These are phyloP conservation scores for Asteroscopus sphinx DNA, from an alignment of 2,888 invertebrate genomes.

Conservation along the genomic window DNA sequence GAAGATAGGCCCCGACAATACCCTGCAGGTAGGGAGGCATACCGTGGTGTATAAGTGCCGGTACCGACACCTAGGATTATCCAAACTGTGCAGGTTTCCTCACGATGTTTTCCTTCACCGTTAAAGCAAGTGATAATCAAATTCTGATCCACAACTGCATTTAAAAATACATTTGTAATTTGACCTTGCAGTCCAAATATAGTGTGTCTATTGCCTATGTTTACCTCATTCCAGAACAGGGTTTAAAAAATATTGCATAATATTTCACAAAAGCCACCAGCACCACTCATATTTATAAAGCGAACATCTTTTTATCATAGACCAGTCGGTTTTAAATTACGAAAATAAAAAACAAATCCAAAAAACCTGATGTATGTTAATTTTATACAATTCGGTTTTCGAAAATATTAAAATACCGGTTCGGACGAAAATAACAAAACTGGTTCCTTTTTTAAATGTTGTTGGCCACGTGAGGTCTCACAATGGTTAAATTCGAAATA, in stretches of 20 bases:
- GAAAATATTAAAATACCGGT: slow-evolving; percentile 30
- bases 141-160: no score
- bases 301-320: not conserved
- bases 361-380: slow-evolving; percentile 22
- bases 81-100: no score
- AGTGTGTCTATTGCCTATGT: no score
- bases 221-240: not conserved
- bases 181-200: no score
- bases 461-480: slow-evolving; percentile 1
- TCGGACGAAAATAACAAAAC: slow-evolving; percentile 31
- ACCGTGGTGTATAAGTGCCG: no score
- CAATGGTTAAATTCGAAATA: slow-evolving; percentile 7
- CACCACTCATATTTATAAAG: not conserved
- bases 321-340: not conserved
- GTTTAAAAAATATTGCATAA: not conserved
- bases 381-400: slow-evolving; percentile 36
- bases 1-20: no score
- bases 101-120: no score
- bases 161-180: no score
- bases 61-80: no score
- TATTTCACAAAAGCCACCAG: not conserved
- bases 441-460: slow-evolving; percentile 30
- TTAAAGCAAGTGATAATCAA: no score
- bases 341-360: slow-evolving; percentile 20
- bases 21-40: no score